Conservation (phyloP, 2,888 invertebrate genomes). For the Hyposoter didymator region DNA sequence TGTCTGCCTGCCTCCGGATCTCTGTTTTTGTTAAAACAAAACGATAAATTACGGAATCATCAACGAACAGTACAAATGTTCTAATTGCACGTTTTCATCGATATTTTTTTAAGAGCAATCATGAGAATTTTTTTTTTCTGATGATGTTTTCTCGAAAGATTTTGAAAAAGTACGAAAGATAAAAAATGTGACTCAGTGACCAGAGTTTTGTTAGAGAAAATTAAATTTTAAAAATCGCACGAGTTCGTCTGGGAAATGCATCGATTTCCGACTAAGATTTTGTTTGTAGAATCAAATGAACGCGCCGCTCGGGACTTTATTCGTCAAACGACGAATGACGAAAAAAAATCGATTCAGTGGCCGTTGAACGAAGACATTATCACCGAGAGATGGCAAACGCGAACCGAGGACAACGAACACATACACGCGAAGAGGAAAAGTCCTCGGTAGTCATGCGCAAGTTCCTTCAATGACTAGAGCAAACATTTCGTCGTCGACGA, state of each 20-base stretch:
- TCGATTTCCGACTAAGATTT: not conserved
- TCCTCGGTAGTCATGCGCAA: slow-evolving; percentile 50
- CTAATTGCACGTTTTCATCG: no score
- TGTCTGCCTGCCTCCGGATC: not conserved
- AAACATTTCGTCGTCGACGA: slow-evolving; percentile 55
- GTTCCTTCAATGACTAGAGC: slow-evolving; percentile 53
- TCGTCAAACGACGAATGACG: not conserved
- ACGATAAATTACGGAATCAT: no score
- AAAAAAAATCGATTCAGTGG: not conserved
- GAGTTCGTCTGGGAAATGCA: not conserved
- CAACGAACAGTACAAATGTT: no score
- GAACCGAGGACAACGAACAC: slow-evolving; percentile 29
- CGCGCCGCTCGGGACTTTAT: slow-evolving; percentile 1
- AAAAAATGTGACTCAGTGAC: no score
- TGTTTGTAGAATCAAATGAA: not conserved
- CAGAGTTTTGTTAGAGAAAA: no score
- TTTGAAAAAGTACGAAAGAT: no score
- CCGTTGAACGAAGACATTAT: slow-evolving; percentile 53
- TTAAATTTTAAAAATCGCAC: no score
- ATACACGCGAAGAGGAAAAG: slow-evolving; percentile 38
- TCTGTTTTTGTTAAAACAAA: not conserved
- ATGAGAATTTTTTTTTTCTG: no score
- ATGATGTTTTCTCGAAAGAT: no score
- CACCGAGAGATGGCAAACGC: slow-evolving; percentile 28
- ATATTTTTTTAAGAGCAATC: no score